Conservation (phyloP, 2,113 vertebrate genomes). For the Hypanus sabinus region DNA sequence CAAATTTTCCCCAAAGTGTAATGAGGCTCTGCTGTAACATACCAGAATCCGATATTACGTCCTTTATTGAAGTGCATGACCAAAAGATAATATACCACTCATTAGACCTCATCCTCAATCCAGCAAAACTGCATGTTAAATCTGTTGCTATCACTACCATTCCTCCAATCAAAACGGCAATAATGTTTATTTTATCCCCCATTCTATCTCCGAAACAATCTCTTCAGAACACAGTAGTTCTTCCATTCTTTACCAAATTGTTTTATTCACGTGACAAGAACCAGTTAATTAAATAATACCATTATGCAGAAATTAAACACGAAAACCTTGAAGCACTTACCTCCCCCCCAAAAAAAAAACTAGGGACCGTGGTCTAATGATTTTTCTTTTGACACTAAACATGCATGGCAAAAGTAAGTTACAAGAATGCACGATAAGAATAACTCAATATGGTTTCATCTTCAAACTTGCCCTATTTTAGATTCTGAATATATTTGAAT, state of each 20-base stretch:
- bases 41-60: no score
- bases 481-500: neutral
- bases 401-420: neutral
- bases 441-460: neutral
- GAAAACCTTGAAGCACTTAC: neutral
- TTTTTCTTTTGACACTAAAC: neutral
- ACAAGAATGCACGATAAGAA: neutral
- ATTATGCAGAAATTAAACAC: neutral
- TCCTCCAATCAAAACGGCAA: no score
- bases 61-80: neutral
- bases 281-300: neutral
- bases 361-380: neutral
- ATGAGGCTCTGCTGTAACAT: neutral
- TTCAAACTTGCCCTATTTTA: neutral
- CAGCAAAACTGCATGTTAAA: neutral
- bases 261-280: neutral
- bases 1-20: neutral
- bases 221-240: neutral
- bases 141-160: neutral
- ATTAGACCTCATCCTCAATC: neutral
- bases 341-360: neutral
- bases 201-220: neutral
- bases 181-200: neutral
- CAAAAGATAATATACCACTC: neutral
- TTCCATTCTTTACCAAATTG: neutral